Evolutionary conservation across 2,113 vertebrate genomes (phyloP).

Genomic region (Cygnus atratus): DNA sequence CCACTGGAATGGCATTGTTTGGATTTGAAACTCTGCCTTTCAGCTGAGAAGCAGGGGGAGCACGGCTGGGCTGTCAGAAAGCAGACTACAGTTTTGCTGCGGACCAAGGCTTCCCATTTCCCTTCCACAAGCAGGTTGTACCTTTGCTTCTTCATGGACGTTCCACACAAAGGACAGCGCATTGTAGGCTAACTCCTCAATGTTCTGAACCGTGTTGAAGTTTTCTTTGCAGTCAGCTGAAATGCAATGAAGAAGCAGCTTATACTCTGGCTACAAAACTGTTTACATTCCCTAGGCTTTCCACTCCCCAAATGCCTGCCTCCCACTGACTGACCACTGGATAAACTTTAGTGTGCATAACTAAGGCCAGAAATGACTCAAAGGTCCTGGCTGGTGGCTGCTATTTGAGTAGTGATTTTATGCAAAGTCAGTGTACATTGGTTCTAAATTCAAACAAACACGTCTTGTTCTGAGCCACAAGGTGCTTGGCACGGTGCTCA

Average conservation of each 20-base stretch:
- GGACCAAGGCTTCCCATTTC: neutral
- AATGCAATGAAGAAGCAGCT: neutral
- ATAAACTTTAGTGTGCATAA: neutral
- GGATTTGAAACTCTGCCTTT: neutral
- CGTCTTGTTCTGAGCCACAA: neutral
- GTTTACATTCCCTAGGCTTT: neutral
- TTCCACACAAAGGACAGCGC: constrained; percentile 97
- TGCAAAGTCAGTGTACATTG: neutral
- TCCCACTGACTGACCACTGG: neutral
- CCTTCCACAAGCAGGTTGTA: constrained; percentile 44
- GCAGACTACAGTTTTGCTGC: neutral
- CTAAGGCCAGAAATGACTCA: neutral
- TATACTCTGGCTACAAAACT: neutral
- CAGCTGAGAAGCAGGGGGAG: neutral
- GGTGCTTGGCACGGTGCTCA: neutral
- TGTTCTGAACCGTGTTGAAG: constrained; percentile 90
- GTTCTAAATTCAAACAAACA: neutral
- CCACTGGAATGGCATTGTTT: neutral
- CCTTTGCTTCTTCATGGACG: constrained; percentile 93
- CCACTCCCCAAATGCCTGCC: neutral
- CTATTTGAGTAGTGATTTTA: neutral
- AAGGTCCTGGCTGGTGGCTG: neutral
- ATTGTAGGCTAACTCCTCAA: constrained; percentile 95
- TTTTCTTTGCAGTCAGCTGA: constrained; percentile 98
- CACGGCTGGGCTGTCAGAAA: accelerated